A percentile compares a stretch with the other conserved stretches of the same genome.
Evolutionary conservation across 2,888 invertebrate genomes (phyloP).

Genomic region (Acleris literana): DNA sequence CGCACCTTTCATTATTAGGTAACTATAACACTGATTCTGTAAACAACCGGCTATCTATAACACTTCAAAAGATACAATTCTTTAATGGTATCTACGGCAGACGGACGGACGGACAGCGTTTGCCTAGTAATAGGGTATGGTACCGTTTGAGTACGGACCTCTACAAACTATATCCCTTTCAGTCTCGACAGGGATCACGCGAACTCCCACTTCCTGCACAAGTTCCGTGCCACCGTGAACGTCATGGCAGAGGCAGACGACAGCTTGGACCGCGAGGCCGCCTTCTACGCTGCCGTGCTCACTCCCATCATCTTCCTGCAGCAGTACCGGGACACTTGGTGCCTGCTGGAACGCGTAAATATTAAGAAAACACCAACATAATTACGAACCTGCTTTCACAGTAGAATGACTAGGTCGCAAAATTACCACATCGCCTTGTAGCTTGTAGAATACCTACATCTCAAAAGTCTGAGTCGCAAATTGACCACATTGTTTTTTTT

Average conservation of each 20-base stretch:
- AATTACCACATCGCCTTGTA: no score
- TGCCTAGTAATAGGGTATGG: not conserved
- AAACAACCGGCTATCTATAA: no score
- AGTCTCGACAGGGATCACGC: conserved; percentile 71
- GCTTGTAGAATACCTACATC: no score
- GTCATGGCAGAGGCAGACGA: conserved; percentile 65
- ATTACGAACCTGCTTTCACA: no score
- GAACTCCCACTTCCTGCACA: conserved; percentile 68
- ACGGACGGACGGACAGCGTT: not conserved
- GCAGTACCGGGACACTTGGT: conserved; percentile 71
- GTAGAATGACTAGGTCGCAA: no score
- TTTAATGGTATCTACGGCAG: not conserved
- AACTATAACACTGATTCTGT: no score
- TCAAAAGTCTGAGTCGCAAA: no score
- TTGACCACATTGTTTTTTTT: no score
- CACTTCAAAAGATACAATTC: not conserved
- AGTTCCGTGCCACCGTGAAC: conserved; percentile 62
- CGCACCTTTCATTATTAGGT: no score
- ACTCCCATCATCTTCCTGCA: conserved; percentile 69
- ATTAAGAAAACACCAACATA: not conserved
- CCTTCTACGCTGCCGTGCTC: conserved; percentile 66
- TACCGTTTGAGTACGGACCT: not conserved
- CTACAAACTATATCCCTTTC: conserved; percentile 27
- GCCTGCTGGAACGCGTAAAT: conserved; percentile 67
- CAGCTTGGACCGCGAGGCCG: conserved; percentile 63